phyloP scores from a whole-genome alignment of 1,140 invertebrate genomes.

The Sinella curviseta region DNA sequence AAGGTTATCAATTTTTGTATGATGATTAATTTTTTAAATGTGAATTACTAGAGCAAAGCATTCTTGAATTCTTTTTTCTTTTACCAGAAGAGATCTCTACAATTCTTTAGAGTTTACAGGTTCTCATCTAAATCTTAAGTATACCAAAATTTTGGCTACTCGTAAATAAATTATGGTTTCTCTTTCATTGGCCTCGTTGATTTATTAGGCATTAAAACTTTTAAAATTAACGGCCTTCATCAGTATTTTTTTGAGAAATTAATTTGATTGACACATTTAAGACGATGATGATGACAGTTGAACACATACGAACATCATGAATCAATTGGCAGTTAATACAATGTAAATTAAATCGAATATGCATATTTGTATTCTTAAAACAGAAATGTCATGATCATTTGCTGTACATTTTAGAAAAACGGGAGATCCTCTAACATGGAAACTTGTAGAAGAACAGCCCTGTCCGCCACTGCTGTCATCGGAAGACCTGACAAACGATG shows the following conservation, averaged over 20 bases:
- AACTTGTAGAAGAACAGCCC: slow-evolving; percentile 62
- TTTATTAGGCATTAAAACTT: neutral
- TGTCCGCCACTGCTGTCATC: slow-evolving; percentile 19
- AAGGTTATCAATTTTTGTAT: too few species aligned
- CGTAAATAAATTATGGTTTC: slow-evolving; percentile 4
- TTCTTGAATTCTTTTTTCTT: neutral
- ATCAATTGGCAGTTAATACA: too few species aligned
- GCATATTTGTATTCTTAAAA: too few species aligned
- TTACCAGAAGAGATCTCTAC: neutral
- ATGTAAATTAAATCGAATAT: too few species aligned
- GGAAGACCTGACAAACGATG: slow-evolving; percentile 6
- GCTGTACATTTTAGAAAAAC: slow-evolving; percentile 59
- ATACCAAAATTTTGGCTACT: neutral
- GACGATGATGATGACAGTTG: too few species aligned
- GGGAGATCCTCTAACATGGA: slow-evolving; percentile 73
- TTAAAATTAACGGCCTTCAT: too few species aligned
- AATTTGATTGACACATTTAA: too few species aligned
- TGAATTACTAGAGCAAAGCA: slow-evolving; percentile 3
- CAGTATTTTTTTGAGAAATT: too few species aligned
- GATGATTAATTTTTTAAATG: neutral
- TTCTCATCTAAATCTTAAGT: neutral
- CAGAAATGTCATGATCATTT: neutral
- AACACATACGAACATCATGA: too few species aligned
- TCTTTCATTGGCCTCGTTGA: slow-evolving; percentile 7
- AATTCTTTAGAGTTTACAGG: neutral